Evolutionary conservation across 2,888 invertebrate genomes (phyloP), one percentile per base, ranked within the genome.

Genomic region (Drosophila lacicola): DNA sequence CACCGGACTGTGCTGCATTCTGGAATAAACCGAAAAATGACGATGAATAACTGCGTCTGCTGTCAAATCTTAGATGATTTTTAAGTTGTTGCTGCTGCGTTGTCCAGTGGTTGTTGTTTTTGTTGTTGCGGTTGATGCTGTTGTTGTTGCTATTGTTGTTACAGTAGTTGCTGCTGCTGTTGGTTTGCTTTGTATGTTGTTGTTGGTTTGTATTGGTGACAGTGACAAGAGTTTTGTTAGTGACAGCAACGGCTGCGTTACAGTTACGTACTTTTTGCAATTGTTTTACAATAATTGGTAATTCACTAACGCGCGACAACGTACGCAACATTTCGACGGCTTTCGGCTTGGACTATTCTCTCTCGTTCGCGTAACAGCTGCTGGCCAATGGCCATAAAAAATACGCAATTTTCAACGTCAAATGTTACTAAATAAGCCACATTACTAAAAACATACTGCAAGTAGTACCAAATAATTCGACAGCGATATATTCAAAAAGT

Each of bases 21-120:
- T 91, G 91, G 90, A 90, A 92, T 74, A 91, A 87, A 91, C 90
- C 90, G 88, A 91, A 91, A 91, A 90, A 90, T 84, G 90, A 90
- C 79, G 89, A 84, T 90, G 83, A 88, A 84, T 90, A 86, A 78
- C 74, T 81, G 60, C 74, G 69, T 73, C 85, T 83, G 73, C 65
- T 69, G 37, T 17, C 70, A 62, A 45, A 46, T 37, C 58, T 60
- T 50, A 69, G 56, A 4, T 76, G 72, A 46, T 72, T 64, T 72
- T 64, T 68, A 74, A 54, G 62, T 57, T 65, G 66, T 70, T 62
- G 49, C 36, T 63, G 65, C 34, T 64, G 62, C 25, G 51, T 57
- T 61, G 64, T 41, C 64, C 70, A 64, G 55, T 61, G 66, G 58
- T 49, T 64, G 64, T 37, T 72, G 49, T 46, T 53, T 65, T 53